Percentiles rank a stretch among this genome's conserved stretches.
phyloP scores from a whole-genome alignment of 2,113 vertebrate species.

The Passer montanus region DNA sequence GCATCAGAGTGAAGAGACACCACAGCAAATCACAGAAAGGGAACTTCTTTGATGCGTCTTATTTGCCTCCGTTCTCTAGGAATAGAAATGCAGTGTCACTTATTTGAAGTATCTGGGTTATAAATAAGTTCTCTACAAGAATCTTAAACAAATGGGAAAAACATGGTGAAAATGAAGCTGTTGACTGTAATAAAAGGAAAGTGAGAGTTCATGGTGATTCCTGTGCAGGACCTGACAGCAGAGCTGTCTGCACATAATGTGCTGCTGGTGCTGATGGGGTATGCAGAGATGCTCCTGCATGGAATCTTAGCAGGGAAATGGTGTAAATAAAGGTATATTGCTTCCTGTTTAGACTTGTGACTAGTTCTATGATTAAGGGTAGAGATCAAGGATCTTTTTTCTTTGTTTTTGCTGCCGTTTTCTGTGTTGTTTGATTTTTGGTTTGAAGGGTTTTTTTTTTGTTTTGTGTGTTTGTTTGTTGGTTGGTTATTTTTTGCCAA shows the following conservation, averaged over 20 bases:
- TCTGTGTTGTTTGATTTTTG: background rate
- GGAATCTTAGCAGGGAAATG: background rate
- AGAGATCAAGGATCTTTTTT: background rate
- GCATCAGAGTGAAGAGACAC: background rate
- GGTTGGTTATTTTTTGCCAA: background rate
- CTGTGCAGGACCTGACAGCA: background rate
- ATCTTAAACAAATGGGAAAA: background rate
- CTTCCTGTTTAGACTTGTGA: background rate
- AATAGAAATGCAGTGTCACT: background rate
- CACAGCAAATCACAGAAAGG: background rate
- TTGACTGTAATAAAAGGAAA: background rate
- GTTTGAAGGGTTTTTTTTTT: background rate
- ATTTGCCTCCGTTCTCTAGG: background rate
- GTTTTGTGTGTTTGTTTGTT: background rate
- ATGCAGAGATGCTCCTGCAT: background rate
- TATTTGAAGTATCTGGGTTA: slow-evolving; percentile 7
- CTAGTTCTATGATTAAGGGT: background rate
- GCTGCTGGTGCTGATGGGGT: background rate
- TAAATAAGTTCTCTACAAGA: background rate
- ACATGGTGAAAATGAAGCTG: background rate
- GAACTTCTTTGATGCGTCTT: background rate
- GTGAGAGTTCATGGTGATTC: background rate
- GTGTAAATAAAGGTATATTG: background rate
- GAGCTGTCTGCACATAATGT: background rate
- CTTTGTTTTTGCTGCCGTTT: background rate